A percentile compares a stretch with the other conserved stretches of the same genome.
Conservation (phyloP, 1,140 invertebrate species). For the Drosophila bocki region DNA sequence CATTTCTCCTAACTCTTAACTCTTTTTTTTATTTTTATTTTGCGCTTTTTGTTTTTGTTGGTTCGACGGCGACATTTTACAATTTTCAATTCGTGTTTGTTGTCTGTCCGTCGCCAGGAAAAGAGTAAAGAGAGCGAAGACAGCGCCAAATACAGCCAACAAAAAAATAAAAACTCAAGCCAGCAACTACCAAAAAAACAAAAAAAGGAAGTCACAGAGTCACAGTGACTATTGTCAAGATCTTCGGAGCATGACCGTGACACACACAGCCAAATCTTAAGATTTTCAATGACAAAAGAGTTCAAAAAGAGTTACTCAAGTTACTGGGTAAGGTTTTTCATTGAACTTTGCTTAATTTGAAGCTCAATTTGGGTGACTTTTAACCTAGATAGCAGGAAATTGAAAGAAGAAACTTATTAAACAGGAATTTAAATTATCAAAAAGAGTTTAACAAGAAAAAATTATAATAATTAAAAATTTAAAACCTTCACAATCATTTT, state of each 20-base stretch:
- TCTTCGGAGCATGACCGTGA: conserved; percentile 37
- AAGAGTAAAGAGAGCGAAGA: conserved; percentile 30
- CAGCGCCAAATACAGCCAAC: conserved; percentile 32
- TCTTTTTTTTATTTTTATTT: conserved; percentile 11
- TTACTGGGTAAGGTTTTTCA: not conserved
- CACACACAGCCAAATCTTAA: conserved; percentile 23
- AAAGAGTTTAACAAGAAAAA: too few relatives aligned
- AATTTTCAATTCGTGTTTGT: conserved; percentile 78
- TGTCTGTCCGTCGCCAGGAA: conserved; percentile 46
- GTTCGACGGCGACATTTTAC: conserved; percentile 73
- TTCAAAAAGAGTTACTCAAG: conserved; percentile 2
- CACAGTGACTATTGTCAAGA: conserved; percentile 36
- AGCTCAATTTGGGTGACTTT: not conserved
- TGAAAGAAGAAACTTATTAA: too few relatives aligned
- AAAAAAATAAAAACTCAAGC: conserved; percentile 12
- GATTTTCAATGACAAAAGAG: not conserved
- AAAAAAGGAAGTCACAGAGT: conserved; percentile 24
- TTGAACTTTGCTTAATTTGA: conserved; percentile 11
- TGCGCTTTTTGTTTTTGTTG: conserved; percentile 1
- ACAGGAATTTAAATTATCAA: too few relatives aligned
- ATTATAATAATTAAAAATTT: too few relatives aligned
- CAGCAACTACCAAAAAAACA: conserved; percentile 6
- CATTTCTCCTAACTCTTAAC: conserved; percentile 20
- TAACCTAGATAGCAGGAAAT: not conserved
- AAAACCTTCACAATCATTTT: too few relatives aligned